Base-by-base conservation (phyloP, 2,888 invertebrate species). In the Nemapogon koenigi region DNA sequence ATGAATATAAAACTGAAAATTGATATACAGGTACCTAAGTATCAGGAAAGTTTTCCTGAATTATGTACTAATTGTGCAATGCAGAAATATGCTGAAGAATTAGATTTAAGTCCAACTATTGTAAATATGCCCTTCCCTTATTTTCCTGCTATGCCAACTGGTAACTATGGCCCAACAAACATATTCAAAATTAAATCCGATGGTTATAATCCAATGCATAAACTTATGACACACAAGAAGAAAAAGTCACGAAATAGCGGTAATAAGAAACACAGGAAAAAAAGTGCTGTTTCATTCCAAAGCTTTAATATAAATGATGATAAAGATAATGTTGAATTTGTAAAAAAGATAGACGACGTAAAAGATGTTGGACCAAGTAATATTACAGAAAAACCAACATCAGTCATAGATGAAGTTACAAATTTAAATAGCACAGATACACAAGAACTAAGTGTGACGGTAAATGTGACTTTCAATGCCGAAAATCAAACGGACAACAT, bases 151-250 rank as follows among this genome's bases (percentile, higher is more conserved):
- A 53, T 62, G 16, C 63, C 69, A 11, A 51, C 62, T 45, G 61
- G 68, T 37, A 37, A 63, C 35, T 54, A 64, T 16, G 62, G 58
- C 32, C 56, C 52, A 19, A 62, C 57, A 47, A 66, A 55, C 42
- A 33, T 41, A 8, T n/a, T 3, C 19, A 37, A 35, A 19, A 10
- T 26, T 41, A 7, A 56, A 52, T 59, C 54, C 41, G 52, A 59
- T 22, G 57, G 60, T 30, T 47, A 56, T 13, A 28, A 48, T 3
- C 55, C 63, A 10, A 36, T 63, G 30, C 65, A 68, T 38, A 72
- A 69, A 55, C 55, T 67, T 44, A 59, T 60, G 26, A 57, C 71
- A 16, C 71, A 72, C 41, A 75, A 71, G 49, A 76, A 70, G 49
- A 78, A 71, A 50, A 76, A 71, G 48, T 62, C 58, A 38, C 30